phyloP scores from a whole-genome alignment of 2,797 vertebrate species.

The Pitangus sulphuratus region DNA sequence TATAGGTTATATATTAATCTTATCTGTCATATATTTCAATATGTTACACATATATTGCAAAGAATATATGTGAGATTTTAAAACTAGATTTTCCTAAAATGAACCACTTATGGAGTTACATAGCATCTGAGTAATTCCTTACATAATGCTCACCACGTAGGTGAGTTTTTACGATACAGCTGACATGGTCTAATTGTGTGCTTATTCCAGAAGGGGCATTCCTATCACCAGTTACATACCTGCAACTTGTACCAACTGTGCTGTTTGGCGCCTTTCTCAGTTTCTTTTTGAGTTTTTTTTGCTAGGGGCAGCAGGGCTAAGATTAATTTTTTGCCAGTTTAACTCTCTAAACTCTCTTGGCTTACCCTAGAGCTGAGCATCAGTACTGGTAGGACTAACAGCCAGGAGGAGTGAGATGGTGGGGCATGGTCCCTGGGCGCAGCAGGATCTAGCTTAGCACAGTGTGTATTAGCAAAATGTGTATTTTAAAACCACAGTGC shows the following conservation, averaged over 20 bases:
- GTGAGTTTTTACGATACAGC: not conserved
- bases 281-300: not conserved
- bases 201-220: not conserved
- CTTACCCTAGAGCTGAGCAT: not conserved
- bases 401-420: not conserved
- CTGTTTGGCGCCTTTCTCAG: not conserved
- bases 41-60: not conserved
- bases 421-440: not conserved
- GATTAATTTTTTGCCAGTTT: not conserved
- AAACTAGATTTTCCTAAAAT: not conserved
- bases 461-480: not conserved
- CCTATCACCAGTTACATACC: not conserved
- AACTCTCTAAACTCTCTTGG: not conserved
- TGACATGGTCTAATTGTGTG: not conserved
- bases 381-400: not conserved
- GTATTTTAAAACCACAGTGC: not conserved
- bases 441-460: not conserved
- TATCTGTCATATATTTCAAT: not conserved
- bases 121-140: not conserved
- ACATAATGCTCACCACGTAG: not conserved
- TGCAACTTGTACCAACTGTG: not conserved
- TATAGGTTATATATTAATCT: not conserved
- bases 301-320: not conserved
- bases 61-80: not conserved
- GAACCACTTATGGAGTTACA: not conserved